Base-by-base conservation (phyloP, 2,888 invertebrate species). In the Penaeus monodon region DNA sequence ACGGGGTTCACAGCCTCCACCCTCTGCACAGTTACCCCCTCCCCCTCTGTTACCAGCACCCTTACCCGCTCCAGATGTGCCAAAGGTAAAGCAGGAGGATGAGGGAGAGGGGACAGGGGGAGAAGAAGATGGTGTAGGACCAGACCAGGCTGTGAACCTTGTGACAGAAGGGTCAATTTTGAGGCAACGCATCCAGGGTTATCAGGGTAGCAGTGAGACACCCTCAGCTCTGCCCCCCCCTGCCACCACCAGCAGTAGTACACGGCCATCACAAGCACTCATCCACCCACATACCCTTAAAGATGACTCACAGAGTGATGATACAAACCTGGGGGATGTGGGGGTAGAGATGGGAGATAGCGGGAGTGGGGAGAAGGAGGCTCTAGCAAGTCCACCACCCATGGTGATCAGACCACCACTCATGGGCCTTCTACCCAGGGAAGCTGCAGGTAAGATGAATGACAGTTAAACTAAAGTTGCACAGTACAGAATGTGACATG, bases 321-420 rank as follows among this genome's bases (percentile, higher is more conserved):
- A 84, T 38, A 88, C 84, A 38, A 84, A 33, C 68, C 29, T 74
- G 24, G 88, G 84, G 76, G 88, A 88, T 49, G 81, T 65, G 44
- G 84, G 84, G 80, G 79, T 82, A 70, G 88, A 88, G 68, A 38
- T 84, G 74, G 88, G 80, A 66, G 88, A 88, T 38, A 33, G 70
- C 70, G 84, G 80, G 65, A 80, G 44, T 80, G 88, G 84, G 65
- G 86, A 89, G 77, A 89, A 89, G 89, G 89, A 89, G 81, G 86
- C 89, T 79, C 66, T 89, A 80, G 81, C 77, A 70, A 86, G 89
- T 84, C 84, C 89, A 86, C 84, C 89, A 84, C 89, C 89, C 89
- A 89, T 89, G 89, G 89, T 89, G 89, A 89, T 89, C 89, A 89
- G 89, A 87, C 86, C 89, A 81, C 89, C 89, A 84, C 89, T 89